phyloP scores from a whole-genome alignment of 2,888 invertebrate genomes.

The Ptychoptera albimana region DNA sequence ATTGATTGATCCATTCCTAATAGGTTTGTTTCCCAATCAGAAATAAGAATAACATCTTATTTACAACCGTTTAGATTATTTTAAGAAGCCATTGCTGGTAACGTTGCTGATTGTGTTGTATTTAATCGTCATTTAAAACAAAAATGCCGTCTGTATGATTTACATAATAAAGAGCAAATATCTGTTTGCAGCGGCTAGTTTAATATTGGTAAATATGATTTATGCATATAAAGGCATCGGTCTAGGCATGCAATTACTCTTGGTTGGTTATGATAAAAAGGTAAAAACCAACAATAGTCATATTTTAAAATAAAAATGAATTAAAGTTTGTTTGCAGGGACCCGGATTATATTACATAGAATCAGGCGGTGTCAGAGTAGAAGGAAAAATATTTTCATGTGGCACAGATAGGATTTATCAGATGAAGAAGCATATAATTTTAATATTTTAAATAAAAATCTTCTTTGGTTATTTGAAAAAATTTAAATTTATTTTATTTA shows the following conservation, averaged over 20 bases:
- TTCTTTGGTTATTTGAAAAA: background rate
- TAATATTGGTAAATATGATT: constrained; percentile 94
- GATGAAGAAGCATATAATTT: constrained; percentile 74
- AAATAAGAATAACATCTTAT: background rate
- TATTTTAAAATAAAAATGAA: background rate
- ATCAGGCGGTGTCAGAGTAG: constrained; percentile 84
- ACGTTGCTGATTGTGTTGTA: constrained; percentile 97
- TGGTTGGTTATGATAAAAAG: constrained; percentile 87
- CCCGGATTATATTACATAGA: constrained; percentile 96
- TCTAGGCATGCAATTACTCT: constrained; percentile 91
- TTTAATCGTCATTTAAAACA: constrained; percentile 95
- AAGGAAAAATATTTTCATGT: constrained; percentile 88
- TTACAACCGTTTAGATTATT: background rate
- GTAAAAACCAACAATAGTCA: constrained; percentile 11
- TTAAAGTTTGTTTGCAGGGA: constrained; percentile 43
- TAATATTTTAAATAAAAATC: background rate
- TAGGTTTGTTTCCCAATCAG: constrained; percentile 40
- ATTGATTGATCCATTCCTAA: constrained; percentile 87
- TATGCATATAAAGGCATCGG: constrained; percentile 98
- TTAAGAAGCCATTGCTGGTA: constrained; percentile 85
- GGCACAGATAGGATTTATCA: constrained; percentile 76
- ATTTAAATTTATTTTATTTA: constrained; percentile 1
- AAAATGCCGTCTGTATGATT: constrained; percentile 93
- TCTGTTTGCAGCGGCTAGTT: constrained; percentile 99
- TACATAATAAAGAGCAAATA: constrained; percentile 89